Conservation (phyloP, 2,797 vertebrate species). For the Pipistrellus pipistrellus region DNA sequence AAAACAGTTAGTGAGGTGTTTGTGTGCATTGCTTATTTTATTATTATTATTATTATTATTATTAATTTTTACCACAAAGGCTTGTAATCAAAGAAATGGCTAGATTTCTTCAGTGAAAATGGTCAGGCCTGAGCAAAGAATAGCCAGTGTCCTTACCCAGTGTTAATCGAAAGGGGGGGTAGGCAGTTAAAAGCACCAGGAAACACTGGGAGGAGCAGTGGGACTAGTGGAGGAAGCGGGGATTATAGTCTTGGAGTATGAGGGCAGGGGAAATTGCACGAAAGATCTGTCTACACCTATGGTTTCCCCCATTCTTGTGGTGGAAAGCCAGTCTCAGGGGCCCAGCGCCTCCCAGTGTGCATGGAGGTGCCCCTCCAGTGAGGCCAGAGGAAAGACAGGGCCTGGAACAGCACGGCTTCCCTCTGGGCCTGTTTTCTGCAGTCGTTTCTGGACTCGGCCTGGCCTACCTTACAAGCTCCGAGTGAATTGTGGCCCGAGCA, state of each 20-base stretch:
- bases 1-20: not conserved
- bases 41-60: too few relatives aligned
- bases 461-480: slow-evolving; percentile 48
- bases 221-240: not conserved
- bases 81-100: not conserved
- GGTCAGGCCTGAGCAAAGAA: not conserved
- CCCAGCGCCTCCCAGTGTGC: not conserved
- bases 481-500: slow-evolving; percentile 61
- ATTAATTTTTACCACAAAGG: not conserved
- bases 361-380: not conserved
- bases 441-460: slow-evolving; percentile 59
- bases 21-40: not conserved
- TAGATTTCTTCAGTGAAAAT: slow-evolving; percentile 25
- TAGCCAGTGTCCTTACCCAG: not conserved
- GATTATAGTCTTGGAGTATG: not conserved
- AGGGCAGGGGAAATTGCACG: not conserved
- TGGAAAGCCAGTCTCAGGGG: not conserved
- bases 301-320: not conserved
- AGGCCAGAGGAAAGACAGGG: not conserved
- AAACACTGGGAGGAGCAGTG: not conserved
- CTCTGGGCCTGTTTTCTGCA: not conserved
- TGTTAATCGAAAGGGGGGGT: not conserved
- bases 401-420: not conserved
- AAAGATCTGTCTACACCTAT: not conserved
- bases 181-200: not conserved